These are phyloP conservation scores for Periophthalmus magnuspinnatus DNA, from an alignment of 2,797 vertebrate species.

Conservation along the genomic window DNA sequence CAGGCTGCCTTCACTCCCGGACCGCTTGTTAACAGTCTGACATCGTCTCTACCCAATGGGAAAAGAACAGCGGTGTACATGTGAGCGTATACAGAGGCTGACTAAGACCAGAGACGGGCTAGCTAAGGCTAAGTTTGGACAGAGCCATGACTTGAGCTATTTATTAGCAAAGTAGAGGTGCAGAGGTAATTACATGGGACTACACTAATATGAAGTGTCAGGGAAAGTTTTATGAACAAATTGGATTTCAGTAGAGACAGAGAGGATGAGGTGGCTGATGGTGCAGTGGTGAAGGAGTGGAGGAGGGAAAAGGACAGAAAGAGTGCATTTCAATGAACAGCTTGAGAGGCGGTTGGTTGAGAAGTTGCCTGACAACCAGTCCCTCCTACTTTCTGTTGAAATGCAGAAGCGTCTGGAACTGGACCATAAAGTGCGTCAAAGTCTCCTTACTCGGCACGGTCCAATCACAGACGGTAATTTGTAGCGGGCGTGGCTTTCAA, in stretches of 20 bases:
- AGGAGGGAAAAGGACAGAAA: too few relatives aligned
- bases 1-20: conserved; percentile 55
- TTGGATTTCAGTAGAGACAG: background rate
- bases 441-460: too few relatives aligned
- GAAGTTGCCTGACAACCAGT: too few relatives aligned
- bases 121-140: conserved; percentile 10
- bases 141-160: conserved; percentile 8
- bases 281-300: too few relatives aligned
- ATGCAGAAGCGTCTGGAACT: too few relatives aligned
- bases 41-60: conserved; percentile 32
- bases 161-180: background rate
- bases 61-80: conserved; percentile 47
- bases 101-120: conserved; percentile 12
- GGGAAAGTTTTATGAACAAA: background rate
- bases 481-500: too few relatives aligned
- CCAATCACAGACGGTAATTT: too few relatives aligned
- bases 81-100: conserved; percentile 27
- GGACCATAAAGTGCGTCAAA: too few relatives aligned
- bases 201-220: background rate
- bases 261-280: too few relatives aligned
- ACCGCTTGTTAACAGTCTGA: conserved; percentile 56
- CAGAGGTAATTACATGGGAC: background rate
- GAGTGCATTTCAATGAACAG: too few relatives aligned
- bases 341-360: too few relatives aligned
- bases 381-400: too few relatives aligned